Conservation (phyloP, 2,888 invertebrate species). For the Bhutanitis thaidina region DNA sequence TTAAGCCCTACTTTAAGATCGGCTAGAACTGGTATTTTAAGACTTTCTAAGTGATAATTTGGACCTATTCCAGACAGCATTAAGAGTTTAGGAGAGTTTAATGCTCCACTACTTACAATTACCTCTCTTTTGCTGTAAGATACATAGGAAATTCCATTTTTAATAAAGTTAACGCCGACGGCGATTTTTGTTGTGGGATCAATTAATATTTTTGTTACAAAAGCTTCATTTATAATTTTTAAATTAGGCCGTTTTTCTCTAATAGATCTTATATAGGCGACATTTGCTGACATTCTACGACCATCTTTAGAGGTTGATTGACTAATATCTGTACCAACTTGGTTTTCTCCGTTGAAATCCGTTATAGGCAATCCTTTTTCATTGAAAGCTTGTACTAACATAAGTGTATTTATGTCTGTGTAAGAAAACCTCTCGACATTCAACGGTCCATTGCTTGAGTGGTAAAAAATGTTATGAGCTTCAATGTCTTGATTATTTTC, state of each 20-base stretch:
- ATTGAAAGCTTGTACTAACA: slow-evolving; percentile 80
- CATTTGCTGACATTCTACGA: slow-evolving; percentile 80
- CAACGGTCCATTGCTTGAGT: slow-evolving; percentile 81
- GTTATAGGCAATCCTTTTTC: slow-evolving; percentile 80
- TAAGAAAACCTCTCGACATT: slow-evolving; percentile 83
- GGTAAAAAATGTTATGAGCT: slow-evolving; percentile 75
- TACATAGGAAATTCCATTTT: slow-evolving; percentile 59
- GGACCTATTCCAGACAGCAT: slow-evolving; percentile 85
- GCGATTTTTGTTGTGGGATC: slow-evolving; percentile 75
- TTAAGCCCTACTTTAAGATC: slow-evolving; percentile 86
- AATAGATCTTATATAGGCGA: slow-evolving; percentile 84
- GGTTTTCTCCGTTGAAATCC: slow-evolving; percentile 79
- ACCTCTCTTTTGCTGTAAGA: slow-evolving; percentile 81
- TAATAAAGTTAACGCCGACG: slow-evolving; percentile 58
- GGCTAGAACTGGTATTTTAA: slow-evolving; percentile 77
- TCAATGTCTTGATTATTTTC: slow-evolving; percentile 82
- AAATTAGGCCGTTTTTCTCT: slow-evolving; percentile 75
- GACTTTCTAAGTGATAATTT: slow-evolving; percentile 64
- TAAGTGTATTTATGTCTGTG: slow-evolving; percentile 77
- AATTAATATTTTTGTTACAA: slow-evolving; percentile 79
- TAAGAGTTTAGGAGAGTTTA: slow-evolving; percentile 82
- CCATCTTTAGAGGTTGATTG: slow-evolving; percentile 83
- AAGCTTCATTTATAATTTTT: slow-evolving; percentile 70
- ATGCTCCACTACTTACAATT: slow-evolving; percentile 78
- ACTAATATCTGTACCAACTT: slow-evolving; percentile 81